These are phyloP conservation scores for Drosophila infuscata DNA, from an alignment of 2,888 invertebrate genomes.

Conservation along the genomic window DNA sequence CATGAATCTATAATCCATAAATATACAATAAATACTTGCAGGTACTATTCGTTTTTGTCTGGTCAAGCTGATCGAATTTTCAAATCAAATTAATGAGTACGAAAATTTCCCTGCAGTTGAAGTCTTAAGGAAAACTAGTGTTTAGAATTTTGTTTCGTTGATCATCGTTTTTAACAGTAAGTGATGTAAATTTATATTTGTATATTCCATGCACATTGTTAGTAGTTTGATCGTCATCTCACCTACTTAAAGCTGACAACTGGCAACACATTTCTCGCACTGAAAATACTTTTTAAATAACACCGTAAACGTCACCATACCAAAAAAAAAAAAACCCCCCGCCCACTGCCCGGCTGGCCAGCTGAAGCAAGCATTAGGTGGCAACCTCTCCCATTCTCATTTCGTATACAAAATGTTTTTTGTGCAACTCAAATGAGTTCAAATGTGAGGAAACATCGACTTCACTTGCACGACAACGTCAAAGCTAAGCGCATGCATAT, in stretches of 20 bases:
- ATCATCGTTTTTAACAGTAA: neutral
- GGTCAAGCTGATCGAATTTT: neutral
- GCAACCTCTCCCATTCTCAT: conserved; percentile 19
- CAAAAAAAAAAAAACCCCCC: neutral
- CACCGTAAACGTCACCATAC: neutral
- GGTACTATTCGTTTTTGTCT: neutral
- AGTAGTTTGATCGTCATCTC: conserved; percentile 33
- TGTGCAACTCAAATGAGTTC: conserved; percentile 54
- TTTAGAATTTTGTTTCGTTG: neutral
- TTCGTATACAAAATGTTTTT: conserved; percentile 40
- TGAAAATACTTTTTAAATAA: conserved; percentile 50
- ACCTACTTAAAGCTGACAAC: conserved; percentile 56
- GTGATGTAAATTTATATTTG: neutral
- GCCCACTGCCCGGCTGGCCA: neutral
- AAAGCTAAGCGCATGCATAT: conserved; percentile 4
- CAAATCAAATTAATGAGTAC: neutral
- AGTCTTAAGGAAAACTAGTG: neutral
- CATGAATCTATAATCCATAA: neutral
- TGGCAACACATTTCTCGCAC: conserved; percentile 14
- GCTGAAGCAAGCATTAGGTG: conserved; percentile 22
- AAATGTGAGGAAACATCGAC: conserved; percentile 48
- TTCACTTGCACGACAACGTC: conserved; percentile 47
- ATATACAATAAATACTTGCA: neutral
- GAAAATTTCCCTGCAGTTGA: neutral
- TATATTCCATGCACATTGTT: neutral